Percentiles rank a stretch among this genome's conserved stretches.
Conservation (phyloP, 1,140 invertebrate species). For the Chionoecetes opilio region DNA sequence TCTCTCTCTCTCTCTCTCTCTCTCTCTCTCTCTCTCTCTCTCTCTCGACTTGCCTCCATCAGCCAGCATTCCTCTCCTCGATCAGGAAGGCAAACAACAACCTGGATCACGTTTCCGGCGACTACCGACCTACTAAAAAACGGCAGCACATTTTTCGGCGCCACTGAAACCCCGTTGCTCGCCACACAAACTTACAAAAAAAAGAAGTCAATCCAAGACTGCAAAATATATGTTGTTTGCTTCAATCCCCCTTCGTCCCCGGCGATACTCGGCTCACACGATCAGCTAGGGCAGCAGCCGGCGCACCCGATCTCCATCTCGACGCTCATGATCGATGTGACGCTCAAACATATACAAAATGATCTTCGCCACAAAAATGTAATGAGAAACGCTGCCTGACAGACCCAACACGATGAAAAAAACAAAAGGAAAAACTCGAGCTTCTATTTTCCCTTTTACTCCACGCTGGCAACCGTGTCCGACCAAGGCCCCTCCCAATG, state of each 20-base stretch:
- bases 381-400: background rate
- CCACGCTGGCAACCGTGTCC: background rate
- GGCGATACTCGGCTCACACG: background rate
- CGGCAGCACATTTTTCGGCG: too few species aligned
- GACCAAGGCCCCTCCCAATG: background rate
- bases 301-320: background rate
- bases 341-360: background rate
- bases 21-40: background rate
- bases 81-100: background rate
- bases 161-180: too few species aligned
- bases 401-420: background rate
- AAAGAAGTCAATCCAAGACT: too few species aligned
- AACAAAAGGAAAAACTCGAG: background rate
- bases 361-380: background rate
- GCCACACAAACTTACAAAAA: background rate
- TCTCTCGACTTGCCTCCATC: constrained; percentile 8
- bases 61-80: background rate
- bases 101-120: background rate
- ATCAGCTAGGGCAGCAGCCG: background rate
- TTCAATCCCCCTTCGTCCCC: background rate
- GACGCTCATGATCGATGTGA: background rate
- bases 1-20: constrained; percentile 11
- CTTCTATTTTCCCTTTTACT: background rate
- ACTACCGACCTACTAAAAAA: too few species aligned
- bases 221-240: background rate